Conservation (phyloP, 2,797 vertebrate species). For the Sphenopsis melanotis region DNA sequence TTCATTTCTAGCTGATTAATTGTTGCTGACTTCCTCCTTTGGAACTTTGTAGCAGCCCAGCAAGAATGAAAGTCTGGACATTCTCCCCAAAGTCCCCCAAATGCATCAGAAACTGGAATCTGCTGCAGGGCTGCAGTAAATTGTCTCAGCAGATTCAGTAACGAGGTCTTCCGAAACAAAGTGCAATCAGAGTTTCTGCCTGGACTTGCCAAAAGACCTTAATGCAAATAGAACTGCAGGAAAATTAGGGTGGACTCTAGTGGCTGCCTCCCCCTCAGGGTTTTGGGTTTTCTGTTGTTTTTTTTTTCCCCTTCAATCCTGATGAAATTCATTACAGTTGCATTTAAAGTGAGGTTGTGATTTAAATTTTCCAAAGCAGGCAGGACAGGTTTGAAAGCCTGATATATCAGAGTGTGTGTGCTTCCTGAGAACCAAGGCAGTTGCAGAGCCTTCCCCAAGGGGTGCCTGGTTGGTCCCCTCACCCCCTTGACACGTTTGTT, state of each 20-base stretch:
- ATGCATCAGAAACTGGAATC: background rate
- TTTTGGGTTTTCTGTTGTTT: background rate
- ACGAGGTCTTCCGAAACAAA: background rate
- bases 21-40: background rate
- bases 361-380: slow-evolving; percentile 45
- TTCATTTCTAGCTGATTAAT: background rate
- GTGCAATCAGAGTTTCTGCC: slow-evolving; percentile 9
- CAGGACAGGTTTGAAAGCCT: slow-evolving; percentile 42
- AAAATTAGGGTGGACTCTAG: slow-evolving; percentile 51
- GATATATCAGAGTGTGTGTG: background rate
- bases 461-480: background rate
- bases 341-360: slow-evolving; percentile 21
- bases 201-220: slow-evolving; percentile 46
- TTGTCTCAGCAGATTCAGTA: slow-evolving; percentile 35
- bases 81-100: background rate
- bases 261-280: slow-evolving; percentile 23
- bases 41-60: background rate
- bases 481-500: background rate
- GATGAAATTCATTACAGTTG: slow-evolving; percentile 44
- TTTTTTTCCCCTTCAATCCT: background rate
- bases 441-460: background rate
- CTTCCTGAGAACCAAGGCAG: slow-evolving; percentile 6
- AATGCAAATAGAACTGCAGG: slow-evolving; percentile 27
- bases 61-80: background rate
- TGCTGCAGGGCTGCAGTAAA: background rate